Evolutionary conservation across 2,113 vertebrate genomes (phyloP).

Genomic region (Notothenia coriiceps): DNA sequence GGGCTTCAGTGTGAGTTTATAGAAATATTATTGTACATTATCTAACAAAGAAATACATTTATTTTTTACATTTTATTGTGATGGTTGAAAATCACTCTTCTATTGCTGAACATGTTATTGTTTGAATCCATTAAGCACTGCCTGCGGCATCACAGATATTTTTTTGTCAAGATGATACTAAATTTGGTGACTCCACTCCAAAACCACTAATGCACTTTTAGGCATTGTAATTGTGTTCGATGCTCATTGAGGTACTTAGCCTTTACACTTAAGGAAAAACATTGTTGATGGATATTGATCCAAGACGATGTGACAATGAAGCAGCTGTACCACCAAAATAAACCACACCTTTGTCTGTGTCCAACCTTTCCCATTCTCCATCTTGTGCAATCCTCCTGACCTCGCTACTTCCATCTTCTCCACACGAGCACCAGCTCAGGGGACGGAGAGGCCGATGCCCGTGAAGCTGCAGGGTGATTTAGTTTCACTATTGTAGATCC

Average conservation of each 20-base stretch:
- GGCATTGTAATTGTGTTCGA: conserved; percentile 51
- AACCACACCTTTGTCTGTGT: neutral
- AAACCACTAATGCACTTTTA: conserved; percentile 68
- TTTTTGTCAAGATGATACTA: conserved; percentile 41
- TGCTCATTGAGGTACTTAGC: conserved; percentile 59
- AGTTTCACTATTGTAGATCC: conserved; percentile 70
- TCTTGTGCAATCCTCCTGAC: conserved; percentile 7
- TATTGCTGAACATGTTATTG: conserved; percentile 3
- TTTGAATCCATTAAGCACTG: conserved; percentile 30
- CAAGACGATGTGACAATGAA: conserved; percentile 40
- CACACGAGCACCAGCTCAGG: conserved; percentile 30
- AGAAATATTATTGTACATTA: neutral
- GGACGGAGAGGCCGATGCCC: conserved; percentile 26
- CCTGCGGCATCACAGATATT: conserved; percentile 1
- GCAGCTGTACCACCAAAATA: conserved; percentile 21
- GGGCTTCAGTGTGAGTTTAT: neutral
- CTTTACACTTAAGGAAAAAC: conserved; percentile 59
- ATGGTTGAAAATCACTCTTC: neutral
- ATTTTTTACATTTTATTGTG: too few relatives aligned
- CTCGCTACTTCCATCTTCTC: conserved; percentile 16
- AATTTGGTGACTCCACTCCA: conserved; percentile 58
- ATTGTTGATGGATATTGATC: conserved; percentile 72
- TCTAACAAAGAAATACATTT: too few relatives aligned
- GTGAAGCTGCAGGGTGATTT: conserved; percentile 57
- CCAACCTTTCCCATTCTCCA: neutral